Evolutionary conservation across 2,888 invertebrate species (phyloP).

Genomic region (Cataglyphis cursor): DNA sequence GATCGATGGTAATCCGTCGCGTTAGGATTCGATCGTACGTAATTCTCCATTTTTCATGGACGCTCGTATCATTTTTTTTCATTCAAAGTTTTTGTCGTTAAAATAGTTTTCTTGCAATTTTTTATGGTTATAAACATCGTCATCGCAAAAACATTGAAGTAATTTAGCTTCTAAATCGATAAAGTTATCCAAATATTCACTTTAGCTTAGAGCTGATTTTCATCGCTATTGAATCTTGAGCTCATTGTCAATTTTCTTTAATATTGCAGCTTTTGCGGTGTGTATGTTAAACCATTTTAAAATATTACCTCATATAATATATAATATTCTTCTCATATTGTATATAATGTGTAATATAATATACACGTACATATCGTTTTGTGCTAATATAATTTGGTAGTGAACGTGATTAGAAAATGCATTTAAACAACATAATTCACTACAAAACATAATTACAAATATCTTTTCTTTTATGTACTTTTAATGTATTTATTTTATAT

Average conservation of each 20-base stretch:
- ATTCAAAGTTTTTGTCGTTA: constrained; percentile 36
- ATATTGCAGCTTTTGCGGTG: not conserved
- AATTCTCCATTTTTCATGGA: constrained; percentile 5
- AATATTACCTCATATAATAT: not conserved
- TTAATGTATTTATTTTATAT: not conserved
- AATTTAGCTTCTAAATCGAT: constrained; percentile 5
- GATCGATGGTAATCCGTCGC: constrained; percentile 28
- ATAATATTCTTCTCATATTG: not conserved
- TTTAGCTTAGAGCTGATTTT: constrained; percentile 3
- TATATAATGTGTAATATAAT: not conserved
- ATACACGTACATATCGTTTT: too few relatives aligned
- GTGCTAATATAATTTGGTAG: not conserved
- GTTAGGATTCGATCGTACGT: not conserved
- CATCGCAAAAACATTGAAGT: not conserved
- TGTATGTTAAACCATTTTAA: not conserved
- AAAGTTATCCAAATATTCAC: constrained; percentile 21
- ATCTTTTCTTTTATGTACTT: not conserved
- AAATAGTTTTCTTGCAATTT: constrained; percentile 23
- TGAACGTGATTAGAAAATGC: not conserved
- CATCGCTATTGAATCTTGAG: not conserved
- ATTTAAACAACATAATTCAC: not conserved
- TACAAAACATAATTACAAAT: not conserved
- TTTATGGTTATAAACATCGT: constrained; percentile 16
- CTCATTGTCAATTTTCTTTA: not conserved
- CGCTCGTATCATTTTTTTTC: constrained; percentile 25